These are phyloP conservation scores for Anhinga rufa DNA, from an alignment of 2,113 vertebrate genomes.

Conservation along the genomic window DNA sequence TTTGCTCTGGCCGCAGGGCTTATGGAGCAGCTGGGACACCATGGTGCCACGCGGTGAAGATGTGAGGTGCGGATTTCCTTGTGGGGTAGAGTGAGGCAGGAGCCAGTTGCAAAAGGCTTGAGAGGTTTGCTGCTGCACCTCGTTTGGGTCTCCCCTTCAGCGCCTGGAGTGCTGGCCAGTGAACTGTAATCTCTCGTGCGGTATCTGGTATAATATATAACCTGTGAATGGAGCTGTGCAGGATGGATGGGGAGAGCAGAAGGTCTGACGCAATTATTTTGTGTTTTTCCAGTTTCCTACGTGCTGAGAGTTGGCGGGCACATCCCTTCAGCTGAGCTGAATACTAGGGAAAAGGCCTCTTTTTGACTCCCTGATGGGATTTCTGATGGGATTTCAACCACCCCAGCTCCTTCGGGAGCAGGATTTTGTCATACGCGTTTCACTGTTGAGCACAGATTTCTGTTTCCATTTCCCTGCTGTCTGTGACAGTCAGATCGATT, in stretches of 20 bases:
- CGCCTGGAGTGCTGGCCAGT: background rate
- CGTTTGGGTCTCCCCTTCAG: background rate
- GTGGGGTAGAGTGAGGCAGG: background rate
- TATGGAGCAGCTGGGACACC: background rate
- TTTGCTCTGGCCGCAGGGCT: background rate
- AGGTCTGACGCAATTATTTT: background rate
- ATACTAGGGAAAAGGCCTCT: background rate
- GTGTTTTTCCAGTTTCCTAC: background rate
- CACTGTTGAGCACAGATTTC: background rate
- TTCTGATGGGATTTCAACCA: background rate
- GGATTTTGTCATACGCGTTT: background rate
- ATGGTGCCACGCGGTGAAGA: accelerated
- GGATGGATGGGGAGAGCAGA: background rate
- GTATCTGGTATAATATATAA: background rate
- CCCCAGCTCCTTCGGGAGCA: background rate
- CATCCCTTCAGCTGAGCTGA: background rate
- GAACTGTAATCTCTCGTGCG: background rate
- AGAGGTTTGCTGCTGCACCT: background rate
- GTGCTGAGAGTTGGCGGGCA: background rate
- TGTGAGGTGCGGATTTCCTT: background rate
- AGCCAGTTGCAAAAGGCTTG: background rate
- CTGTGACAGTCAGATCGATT: background rate
- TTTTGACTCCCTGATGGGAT: background rate
- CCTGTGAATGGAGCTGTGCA: background rate
- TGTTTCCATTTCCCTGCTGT: background rate